Conservation (phyloP, 2,888 invertebrate species). For the Brachyptera putata region DNA sequence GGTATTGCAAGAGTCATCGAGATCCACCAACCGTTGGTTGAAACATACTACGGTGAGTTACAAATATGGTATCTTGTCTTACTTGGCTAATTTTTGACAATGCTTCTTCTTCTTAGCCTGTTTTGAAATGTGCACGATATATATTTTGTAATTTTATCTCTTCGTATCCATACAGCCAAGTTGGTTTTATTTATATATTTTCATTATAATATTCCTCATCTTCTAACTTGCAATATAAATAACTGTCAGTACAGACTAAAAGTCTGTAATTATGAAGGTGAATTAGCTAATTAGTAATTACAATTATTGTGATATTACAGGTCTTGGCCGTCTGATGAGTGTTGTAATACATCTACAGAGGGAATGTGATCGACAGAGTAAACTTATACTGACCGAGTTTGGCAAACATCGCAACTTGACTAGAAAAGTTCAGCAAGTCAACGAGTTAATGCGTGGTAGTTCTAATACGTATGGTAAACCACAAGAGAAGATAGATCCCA, state of each 20-base stretch:
- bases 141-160: too few species aligned
- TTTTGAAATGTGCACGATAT: background rate
- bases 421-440: constrained; percentile 59
- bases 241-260: too few species aligned
- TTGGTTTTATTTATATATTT: too few species aligned
- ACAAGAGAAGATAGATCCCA: constrained; percentile 31
- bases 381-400: constrained; percentile 66
- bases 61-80: too few species aligned
- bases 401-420: constrained; percentile 60
- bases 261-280: too few species aligned
- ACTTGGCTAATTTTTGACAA: background rate
- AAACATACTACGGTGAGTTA: constrained; percentile 84
- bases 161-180: too few species aligned
- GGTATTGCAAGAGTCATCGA: constrained; percentile 79
- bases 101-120: background rate
- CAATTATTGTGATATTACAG: constrained; percentile 39
- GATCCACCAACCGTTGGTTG: constrained; percentile 82
- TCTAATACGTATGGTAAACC: constrained; percentile 14
- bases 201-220: too few species aligned
- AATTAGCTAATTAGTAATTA: background rate
- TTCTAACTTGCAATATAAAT: too few species aligned
- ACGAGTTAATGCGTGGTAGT: constrained; percentile 50
- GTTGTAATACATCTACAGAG: constrained; percentile 69
- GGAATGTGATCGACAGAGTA: constrained; percentile 69
- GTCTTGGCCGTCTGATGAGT: constrained; percentile 65